Base-by-base conservation (phyloP, 1,140 invertebrate species). In the Thalassaphorura encarpata region DNA sequence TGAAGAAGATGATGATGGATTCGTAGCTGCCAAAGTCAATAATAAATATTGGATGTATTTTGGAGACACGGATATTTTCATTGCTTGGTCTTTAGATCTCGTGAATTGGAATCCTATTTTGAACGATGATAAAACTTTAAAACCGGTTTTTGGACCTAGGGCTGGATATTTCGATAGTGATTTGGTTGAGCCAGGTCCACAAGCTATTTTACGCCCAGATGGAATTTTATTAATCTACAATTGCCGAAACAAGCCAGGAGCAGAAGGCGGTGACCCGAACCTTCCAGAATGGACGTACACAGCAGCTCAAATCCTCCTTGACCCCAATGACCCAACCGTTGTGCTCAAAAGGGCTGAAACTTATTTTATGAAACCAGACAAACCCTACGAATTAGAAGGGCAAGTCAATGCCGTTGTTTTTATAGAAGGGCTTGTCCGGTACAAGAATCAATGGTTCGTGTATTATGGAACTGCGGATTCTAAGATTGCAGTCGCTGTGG, bases 381-480 rank as follows among this genome's bases (percentile, higher is more conserved):
- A 58, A 29, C 33, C 41, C n/a, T 63, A 63, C 29, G 62, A 63
- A 33, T 43, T 54, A 0, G 41, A 24, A 24, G 62, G 62, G 2
- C 62, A 63, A 36, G 55, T 63, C 3, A 56, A 60, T n/a, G 55
- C 55, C 36, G 62, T 63, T 15, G 62, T 63, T 2, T 63, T 63
- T 28, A n/a, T 63, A 2, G 62, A 63, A 46, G 62, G 62, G 19
- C 28, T 63, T 2, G 62, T 58, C 1, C 42, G 45, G 16, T 63
- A 45, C 43, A 54, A 60, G 15, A 40, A 36, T 0, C 29, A 27
- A 3, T 63, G 45, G 39, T 63, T 24, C 52, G 16, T 63, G 18
- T 63, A 60, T 27, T 63, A 63, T 42, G 62, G 62, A 16, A 63
- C 62, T 1, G 62, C 62, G 13, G 62, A 63, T 40, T 60, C 57